These are phyloP conservation scores for Aplodontia rufa DNA, from an alignment of 2,113 vertebrate species.

Conservation along the genomic window DNA sequence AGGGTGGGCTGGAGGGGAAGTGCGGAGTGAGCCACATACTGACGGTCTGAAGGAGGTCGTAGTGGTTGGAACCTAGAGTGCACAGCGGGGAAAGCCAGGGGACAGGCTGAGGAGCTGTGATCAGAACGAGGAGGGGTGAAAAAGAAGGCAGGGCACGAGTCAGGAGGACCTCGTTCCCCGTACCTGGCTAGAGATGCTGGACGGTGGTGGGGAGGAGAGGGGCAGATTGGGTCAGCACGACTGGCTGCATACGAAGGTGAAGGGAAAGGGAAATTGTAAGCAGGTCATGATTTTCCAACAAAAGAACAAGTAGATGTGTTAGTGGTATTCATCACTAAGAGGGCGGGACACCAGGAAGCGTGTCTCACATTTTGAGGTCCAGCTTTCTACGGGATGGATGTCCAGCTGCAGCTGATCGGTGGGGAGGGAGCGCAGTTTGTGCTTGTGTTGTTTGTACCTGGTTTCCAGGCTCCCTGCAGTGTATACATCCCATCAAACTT, in stretches of 20 bases:
- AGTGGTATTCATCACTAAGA: neutral
- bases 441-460: neutral
- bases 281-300: neutral
- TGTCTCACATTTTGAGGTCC: neutral
- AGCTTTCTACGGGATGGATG: neutral
- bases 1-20: rapidly evolving
- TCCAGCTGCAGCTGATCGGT: neutral
- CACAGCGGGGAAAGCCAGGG: neutral
- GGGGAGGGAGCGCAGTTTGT: neutral
- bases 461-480: neutral
- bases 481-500: neutral
- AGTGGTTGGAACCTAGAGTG: neutral
- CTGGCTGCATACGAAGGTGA: neutral
- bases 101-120: neutral
- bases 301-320: too few species aligned
- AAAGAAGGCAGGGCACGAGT: neutral
- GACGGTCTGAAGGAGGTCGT: neutral
- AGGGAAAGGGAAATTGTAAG: neutral
- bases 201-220: neutral
- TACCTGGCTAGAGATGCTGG: neutral
- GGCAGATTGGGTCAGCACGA: neutral
- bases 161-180: neutral
- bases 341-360: neutral
- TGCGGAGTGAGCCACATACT: neutral
- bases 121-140: neutral